Conservation (phyloP, 2,888 invertebrate genomes). For the Leucophenga montana region DNA sequence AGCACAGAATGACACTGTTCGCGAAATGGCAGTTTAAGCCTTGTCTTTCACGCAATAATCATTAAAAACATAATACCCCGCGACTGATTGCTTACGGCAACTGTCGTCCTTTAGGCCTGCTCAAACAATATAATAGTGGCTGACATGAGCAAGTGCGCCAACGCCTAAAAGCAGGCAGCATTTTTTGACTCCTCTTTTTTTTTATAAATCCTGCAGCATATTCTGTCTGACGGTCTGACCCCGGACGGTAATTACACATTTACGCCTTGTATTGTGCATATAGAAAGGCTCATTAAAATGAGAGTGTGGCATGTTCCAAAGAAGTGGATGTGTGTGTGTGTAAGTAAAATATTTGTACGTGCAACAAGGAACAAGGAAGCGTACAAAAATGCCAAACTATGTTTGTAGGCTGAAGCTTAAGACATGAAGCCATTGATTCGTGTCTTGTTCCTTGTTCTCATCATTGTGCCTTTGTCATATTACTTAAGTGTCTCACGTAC, state of each 20-base stretch:
- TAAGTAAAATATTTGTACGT: constrained; percentile 18
- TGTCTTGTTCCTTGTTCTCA: background rate
- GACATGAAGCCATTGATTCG: constrained; percentile 25
- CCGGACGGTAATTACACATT: constrained; percentile 56
- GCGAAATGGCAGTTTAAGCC: background rate
- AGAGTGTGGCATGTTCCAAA: constrained; percentile 16
- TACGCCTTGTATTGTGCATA: constrained; percentile 63
- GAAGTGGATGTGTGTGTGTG: background rate
- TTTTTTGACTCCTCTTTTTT: background rate
- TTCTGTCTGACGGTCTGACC: background rate
- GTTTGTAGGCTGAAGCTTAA: constrained; percentile 24
- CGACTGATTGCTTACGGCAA: too few relatives aligned
- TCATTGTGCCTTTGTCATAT: background rate
- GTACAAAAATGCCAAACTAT: background rate
- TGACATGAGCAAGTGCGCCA: background rate
- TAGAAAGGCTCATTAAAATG: constrained; percentile 62
- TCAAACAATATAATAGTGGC: constrained; percentile 4
- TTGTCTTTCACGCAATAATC: background rate
- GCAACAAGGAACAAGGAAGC: constrained; percentile 10
- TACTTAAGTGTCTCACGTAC: constrained; percentile 27
- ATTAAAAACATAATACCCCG: background rate
- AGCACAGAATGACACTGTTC: background rate
- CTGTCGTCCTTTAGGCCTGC: too few relatives aligned
- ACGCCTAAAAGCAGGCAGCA: background rate
- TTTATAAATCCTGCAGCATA: background rate